A percentile compares a stretch with the other conserved stretches of the same genome.
Evolutionary conservation across 2,797 vertebrate genomes (phyloP).

Genomic region (Platyrinchus mystaceus): DNA sequence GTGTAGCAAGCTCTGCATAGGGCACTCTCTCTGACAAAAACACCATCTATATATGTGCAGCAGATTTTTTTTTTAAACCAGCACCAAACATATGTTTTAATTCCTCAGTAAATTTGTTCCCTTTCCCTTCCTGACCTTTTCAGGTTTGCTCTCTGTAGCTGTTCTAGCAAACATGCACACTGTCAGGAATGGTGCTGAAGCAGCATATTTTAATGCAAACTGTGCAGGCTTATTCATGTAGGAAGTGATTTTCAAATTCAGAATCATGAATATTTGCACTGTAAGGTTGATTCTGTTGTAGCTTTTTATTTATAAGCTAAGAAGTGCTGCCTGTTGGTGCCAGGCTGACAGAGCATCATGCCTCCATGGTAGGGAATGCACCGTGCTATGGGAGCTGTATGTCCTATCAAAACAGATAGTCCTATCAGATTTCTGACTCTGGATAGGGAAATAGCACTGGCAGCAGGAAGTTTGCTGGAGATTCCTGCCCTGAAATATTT

Average conservation of each 20-base stretch:
- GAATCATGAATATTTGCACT: slow-evolving; percentile 49
- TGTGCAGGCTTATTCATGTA: slow-evolving; percentile 22
- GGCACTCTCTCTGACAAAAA: background rate
- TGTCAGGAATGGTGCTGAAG: slow-evolving; percentile 55
- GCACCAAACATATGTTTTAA: slow-evolving; percentile 35
- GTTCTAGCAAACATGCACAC: slow-evolving; percentile 31
- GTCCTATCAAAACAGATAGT: background rate
- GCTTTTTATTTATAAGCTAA: slow-evolving; percentile 36
- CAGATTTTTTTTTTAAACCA: background rate
- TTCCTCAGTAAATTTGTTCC: slow-evolving; percentile 49
- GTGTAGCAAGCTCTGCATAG: background rate
- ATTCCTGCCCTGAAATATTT: slow-evolving; percentile 10
- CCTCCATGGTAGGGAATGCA: background rate
- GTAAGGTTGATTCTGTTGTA: slow-evolving; percentile 39
- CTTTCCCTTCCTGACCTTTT: slow-evolving; percentile 46
- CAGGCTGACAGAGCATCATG: background rate
- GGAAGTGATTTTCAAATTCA: slow-evolving; percentile 54
- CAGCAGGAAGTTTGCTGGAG: background rate
- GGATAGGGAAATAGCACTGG: background rate
- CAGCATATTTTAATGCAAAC: slow-evolving; percentile 60
- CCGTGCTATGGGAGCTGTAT: background rate
- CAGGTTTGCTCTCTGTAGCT: slow-evolving; percentile 39
- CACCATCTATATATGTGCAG: background rate
- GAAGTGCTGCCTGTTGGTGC: background rate
- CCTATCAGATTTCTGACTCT: background rate